A percentile compares a stretch with the other conserved stretches of the same genome.
Conservation (phyloP, 2,113 vertebrate genomes). For the Blennius ocellaris region DNA sequence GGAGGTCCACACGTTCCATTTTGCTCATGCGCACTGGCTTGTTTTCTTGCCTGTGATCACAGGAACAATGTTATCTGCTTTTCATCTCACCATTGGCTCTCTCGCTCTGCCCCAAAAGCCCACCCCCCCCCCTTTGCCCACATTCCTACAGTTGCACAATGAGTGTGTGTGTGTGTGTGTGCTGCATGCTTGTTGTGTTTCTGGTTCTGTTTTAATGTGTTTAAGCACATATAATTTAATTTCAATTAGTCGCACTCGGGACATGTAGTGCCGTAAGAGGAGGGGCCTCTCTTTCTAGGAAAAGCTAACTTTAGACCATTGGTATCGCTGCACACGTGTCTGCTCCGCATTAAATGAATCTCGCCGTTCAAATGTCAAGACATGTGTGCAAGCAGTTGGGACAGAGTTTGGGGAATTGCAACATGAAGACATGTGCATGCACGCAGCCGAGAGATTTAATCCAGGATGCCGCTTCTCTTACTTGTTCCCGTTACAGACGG, state of each 20-base stretch:
- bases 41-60: constrained; percentile 70
- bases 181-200: background rate
- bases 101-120: background rate
- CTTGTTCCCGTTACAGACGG: constrained; percentile 2
- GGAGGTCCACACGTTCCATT: constrained; percentile 42
- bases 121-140: constrained; percentile 4
- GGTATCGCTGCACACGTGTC: constrained; percentile 25
- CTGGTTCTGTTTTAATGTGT: background rate
- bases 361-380: background rate
- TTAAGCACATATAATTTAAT: background rate
- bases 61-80: constrained; percentile 72
- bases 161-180: too few relatives aligned
- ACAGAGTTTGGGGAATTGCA: background rate
- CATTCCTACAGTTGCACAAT: constrained; percentile 48
- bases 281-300: constrained; percentile 34
- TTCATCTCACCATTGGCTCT: constrained; percentile 38
- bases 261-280: background rate
- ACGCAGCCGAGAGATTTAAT: background rate
- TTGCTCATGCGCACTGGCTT: constrained; percentile 70
- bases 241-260: too few relatives aligned
- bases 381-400: background rate
- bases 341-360: constrained; percentile 5
- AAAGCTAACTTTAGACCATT: constrained; percentile 38
- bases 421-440: background rate
- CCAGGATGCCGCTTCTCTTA: background rate